Evolutionary conservation across 2,113 vertebrate genomes (phyloP), one percentile per base, ranked within the genome.

Genomic region (Psophia crepitans): DNA sequence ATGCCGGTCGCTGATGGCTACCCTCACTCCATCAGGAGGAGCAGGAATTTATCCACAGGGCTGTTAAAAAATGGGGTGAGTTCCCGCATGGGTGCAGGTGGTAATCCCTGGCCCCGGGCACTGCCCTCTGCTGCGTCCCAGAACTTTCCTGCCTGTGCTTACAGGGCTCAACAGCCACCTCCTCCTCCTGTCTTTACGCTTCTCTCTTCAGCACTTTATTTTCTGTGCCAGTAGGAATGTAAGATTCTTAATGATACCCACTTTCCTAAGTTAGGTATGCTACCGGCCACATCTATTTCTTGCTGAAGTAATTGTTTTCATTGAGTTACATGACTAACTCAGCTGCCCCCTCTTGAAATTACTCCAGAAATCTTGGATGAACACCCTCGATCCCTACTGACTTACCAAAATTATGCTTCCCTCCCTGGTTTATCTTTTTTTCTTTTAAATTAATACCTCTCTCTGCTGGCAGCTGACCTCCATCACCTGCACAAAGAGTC

Each of bases 291-390:
- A 53, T 26, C 49, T 65, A 13, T 43, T 77, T 70, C 33, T 84
- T 44, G 28, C 15, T 77, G 54, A 75, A 93, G 46, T 28, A 61
- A 77, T 26, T 83, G 44, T 60, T 95, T 91, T 83, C 75, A 83
- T 54, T 57, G 89, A 87, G 33, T 73, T 91, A 69, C n/a, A 30
- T 24, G 57, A 89, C 51, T 19, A 91, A 91, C 24, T 78, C 68
- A 78, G 68, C 51, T 90, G 68, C 33, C 88, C 28, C 35, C 58
- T 68, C 58, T 71, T 60, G 76, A 93, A 84, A 86, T 84, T 51
- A 54, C 84, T 88, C 51, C 71, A 94, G 77, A 87, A 96, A 84
- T 14, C 65, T 76, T 54, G 61, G 84, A 82, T n/a, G 33, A 89
- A 44, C 4, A 70, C 8, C 6, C 24, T 84, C 60, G 27, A 60